phyloP scores from a whole-genome alignment of 2,797 vertebrate species.

The Lemur catta region DNA sequence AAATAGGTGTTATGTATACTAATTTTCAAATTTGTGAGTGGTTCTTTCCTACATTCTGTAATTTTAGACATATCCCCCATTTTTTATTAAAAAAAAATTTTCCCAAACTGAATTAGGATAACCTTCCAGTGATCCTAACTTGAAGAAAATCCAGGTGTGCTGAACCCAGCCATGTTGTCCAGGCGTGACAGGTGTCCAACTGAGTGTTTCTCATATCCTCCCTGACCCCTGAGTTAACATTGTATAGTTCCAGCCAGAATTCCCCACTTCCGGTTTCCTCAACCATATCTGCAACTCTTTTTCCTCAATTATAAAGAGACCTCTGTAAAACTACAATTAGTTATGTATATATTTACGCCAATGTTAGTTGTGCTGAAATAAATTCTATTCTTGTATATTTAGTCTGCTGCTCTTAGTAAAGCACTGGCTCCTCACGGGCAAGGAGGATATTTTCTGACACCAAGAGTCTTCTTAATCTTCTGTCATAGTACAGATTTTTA shows the following conservation, averaged over 20 bases:
- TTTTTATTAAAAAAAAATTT: not conserved
- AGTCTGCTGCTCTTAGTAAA: not conserved
- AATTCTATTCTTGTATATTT: not conserved
- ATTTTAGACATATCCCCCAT: not conserved
- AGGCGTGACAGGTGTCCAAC: rapidly evolving
- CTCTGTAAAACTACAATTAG: not conserved
- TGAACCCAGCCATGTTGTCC: not conserved
- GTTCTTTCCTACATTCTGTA: not conserved
- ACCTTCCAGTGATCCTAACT: not conserved
- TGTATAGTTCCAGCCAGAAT: rapidly evolving
- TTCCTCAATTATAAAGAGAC: not conserved
- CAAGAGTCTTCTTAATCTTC: not conserved
- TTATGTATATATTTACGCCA: not conserved
- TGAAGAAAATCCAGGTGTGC: not conserved
- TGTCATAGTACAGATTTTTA: not conserved
- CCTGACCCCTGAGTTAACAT: not conserved
- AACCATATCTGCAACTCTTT: not conserved
- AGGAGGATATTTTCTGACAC: not conserved
- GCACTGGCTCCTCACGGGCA: not conserved
- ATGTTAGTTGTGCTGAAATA: not conserved
- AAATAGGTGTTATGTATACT: not conserved
- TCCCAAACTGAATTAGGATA: not conserved
- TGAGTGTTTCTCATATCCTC: not conserved
- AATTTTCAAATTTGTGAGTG: conserved; percentile 3
- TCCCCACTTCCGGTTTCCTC: not conserved